Evolutionary conservation across 2,797 vertebrate genomes (phyloP).

Genomic region (Danio aesculapii): DNA sequence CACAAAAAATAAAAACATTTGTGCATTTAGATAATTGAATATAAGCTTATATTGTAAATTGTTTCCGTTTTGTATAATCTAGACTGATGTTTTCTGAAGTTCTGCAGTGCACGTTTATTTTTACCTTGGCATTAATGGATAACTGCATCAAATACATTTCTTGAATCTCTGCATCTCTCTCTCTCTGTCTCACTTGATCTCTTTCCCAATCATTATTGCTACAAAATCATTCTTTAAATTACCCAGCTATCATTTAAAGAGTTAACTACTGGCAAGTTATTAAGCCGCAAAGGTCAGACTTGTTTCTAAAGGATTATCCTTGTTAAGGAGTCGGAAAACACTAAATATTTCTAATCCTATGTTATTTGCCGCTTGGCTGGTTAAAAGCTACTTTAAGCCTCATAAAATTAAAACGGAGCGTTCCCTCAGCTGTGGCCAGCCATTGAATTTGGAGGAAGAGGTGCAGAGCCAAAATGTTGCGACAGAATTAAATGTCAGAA

Average conservation of each 20-base stretch:
- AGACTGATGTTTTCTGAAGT: neutral
- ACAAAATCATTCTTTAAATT: constrained; percentile 58
- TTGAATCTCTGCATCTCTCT: neutral
- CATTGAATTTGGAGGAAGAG: constrained; percentile 89
- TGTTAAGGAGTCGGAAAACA: constrained; percentile 97
- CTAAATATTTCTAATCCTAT: constrained; percentile 97
- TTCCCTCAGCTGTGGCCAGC: constrained; percentile 89
- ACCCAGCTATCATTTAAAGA: constrained; percentile 61
- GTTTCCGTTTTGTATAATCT: neutral
- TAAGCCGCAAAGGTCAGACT: constrained; percentile 80
- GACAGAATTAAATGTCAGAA: constrained; percentile 99
- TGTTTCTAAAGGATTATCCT: constrained; percentile 87
- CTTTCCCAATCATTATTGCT: constrained; percentile 47
- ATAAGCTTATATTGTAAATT: constrained; percentile 9
- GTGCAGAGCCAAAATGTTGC: constrained; percentile 97
- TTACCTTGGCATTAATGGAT: neutral
- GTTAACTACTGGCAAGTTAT: constrained; percentile 57
- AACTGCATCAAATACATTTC: neutral
- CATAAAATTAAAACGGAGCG: constrained; percentile 97
- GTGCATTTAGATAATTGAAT: neutral
- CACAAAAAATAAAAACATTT: neutral
- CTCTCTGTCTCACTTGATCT: constrained; percentile 11
- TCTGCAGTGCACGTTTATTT: neutral
- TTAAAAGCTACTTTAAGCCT: constrained; percentile 97
- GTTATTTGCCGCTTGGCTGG: constrained; percentile 98